A percentile compares a stretch with the other conserved stretches of the same genome.
Conservation (phyloP, 2,113 vertebrate species). For the Emydocephalus ijimae region DNA sequence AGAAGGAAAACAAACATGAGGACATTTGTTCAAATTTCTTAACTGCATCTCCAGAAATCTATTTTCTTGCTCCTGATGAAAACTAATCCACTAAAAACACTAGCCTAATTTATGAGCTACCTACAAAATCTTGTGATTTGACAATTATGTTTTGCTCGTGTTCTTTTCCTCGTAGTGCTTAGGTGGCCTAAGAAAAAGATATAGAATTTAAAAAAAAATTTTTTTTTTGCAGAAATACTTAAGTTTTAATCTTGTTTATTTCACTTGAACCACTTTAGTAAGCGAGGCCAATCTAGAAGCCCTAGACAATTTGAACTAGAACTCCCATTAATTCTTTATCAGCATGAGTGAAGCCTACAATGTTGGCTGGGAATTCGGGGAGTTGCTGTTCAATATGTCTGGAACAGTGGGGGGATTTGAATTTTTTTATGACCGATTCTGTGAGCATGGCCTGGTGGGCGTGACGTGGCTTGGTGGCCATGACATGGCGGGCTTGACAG, state of each 20-base stretch:
- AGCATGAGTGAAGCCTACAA: background rate
- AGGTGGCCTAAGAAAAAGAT: background rate
- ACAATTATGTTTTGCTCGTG: background rate
- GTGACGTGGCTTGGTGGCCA: too few relatives aligned
- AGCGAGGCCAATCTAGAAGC: background rate
- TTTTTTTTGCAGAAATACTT: background rate
- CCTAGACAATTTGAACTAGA: background rate
- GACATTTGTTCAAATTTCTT: background rate
- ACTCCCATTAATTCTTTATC: background rate
- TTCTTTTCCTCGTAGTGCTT: background rate
- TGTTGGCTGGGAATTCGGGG: background rate
- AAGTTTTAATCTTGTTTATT: background rate
- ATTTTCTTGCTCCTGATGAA: background rate
- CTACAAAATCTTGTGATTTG: background rate
- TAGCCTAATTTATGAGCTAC: background rate
- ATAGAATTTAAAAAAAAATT: background rate
- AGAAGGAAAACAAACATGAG: background rate
- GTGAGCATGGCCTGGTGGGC: too few relatives aligned
- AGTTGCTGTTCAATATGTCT: background rate
- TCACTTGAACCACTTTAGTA: background rate
- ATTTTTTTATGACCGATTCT: too few relatives aligned
- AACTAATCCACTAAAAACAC: background rate
- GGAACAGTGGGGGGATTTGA: too few relatives aligned
- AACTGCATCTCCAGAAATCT: background rate
- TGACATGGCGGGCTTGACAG: too few relatives aligned